phyloP scores from a whole-genome alignment of 1,140 invertebrate species.

The Drosophila novamexicana region DNA sequence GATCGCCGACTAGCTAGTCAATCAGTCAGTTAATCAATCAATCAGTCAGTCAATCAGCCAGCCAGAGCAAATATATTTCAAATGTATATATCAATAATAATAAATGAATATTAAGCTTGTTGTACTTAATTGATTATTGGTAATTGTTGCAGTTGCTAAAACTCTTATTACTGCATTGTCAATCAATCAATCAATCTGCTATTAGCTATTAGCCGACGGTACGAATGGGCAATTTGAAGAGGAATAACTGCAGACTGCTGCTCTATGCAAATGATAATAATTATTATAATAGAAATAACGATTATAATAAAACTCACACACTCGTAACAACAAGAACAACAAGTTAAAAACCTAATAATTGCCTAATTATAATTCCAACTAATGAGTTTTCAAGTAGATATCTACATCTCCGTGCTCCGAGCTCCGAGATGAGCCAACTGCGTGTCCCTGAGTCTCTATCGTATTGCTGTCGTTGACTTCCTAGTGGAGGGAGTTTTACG shows the following conservation, averaged over 20 bases:
- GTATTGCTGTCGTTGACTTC: slow-evolving; percentile 10
- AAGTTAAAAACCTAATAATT: slow-evolving; percentile 74
- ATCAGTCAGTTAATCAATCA: too few species aligned
- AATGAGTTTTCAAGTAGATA: slow-evolving; percentile 80
- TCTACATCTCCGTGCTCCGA: slow-evolving; percentile 49
- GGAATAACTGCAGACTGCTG: slow-evolving; percentile 20
- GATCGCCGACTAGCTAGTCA: too few species aligned
- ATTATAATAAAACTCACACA: slow-evolving; percentile 15
- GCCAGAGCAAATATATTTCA: too few species aligned
- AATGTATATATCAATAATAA: too few species aligned
- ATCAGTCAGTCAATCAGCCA: too few species aligned
- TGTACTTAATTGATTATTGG: too few species aligned
- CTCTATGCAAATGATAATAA: slow-evolving; percentile 23
- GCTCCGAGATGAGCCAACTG: neutral
- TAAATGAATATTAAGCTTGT: too few species aligned
- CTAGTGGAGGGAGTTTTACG: slow-evolving; percentile 37
- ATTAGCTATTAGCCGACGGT: slow-evolving; percentile 12
- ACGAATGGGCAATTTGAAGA: slow-evolving; percentile 42
- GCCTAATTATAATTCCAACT: slow-evolving; percentile 77
- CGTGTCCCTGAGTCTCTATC: neutral
- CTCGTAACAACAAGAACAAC: slow-evolving; percentile 1
- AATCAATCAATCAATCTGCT: neutral
- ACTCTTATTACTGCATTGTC: neutral
- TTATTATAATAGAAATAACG: slow-evolving; percentile 38
- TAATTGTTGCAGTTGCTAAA: neutral